Conservation (phyloP, 2,113 vertebrate species). For the Mobula hypostoma region DNA sequence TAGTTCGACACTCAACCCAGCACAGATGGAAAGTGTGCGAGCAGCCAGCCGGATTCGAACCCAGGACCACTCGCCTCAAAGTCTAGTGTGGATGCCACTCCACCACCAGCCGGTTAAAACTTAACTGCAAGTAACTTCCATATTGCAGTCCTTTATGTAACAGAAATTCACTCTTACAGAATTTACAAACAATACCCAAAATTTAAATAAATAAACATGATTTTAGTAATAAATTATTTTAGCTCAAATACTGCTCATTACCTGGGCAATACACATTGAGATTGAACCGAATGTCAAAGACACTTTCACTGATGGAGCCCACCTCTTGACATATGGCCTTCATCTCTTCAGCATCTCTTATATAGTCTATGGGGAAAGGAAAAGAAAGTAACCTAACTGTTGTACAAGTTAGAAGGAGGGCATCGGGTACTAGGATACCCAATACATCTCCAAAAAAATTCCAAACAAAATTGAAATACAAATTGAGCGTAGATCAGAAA, state of each 20-base stretch:
- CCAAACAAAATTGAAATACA: background rate
- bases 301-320: constrained; percentile 62
- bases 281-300: constrained; percentile 73
- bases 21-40: too few species aligned
- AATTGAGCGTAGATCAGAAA: background rate
- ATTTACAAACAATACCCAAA: too few species aligned
- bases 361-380: constrained; percentile 49
- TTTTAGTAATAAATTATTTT: background rate
- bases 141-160: too few species aligned
- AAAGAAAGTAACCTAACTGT: too few species aligned
- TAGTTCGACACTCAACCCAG: too few species aligned
- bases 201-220: background rate
- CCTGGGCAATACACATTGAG: constrained; percentile 61
- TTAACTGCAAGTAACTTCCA: too few species aligned
- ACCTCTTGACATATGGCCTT: constrained; percentile 60
- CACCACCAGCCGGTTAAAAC: background rate
- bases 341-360: constrained; percentile 51
- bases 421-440: background rate
- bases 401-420: background rate
- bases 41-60: too few species aligned
- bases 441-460: too few species aligned
- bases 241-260: constrained; percentile 40
- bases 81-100: background rate
- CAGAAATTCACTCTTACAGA: too few species aligned
- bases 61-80: too few species aligned